A percentile compares a stretch with the other conserved stretches of the same genome.
These are phyloP conservation scores for Drosophila nigromelanica DNA, from an alignment of 1,140 invertebrate genomes.

Conservation along the genomic window DNA sequence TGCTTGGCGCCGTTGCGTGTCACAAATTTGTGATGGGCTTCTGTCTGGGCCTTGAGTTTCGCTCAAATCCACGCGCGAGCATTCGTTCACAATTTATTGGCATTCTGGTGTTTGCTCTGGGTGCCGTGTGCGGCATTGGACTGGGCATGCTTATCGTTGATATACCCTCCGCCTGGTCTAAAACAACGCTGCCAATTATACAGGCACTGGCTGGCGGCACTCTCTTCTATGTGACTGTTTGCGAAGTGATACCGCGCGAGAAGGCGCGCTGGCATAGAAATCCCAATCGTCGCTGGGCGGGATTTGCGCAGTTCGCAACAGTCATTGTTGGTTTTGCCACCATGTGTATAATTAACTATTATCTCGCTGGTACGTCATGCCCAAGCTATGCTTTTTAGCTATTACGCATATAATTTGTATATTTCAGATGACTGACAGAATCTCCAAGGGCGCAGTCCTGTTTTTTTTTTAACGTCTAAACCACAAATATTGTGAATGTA, in stretches of 20 bases:
- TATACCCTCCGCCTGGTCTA: conserved; percentile 83
- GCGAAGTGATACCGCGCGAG: conserved; percentile 94
- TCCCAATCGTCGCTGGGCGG: conserved; percentile 84
- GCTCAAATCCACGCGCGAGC: conserved; percentile 84
- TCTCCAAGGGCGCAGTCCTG: conserved; percentile 10
- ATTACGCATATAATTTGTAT: background rate
- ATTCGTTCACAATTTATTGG: conserved; percentile 85
- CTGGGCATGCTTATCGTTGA: conserved; percentile 87
- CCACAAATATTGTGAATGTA: conserved; percentile 11
- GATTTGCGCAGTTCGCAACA: conserved; percentile 86
- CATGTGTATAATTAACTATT: conserved; percentile 86
- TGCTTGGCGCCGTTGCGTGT: conserved; percentile 89
- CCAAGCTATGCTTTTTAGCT: background rate
- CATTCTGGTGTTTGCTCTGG: conserved; percentile 87
- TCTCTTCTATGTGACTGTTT: conserved; percentile 95
- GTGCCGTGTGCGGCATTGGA: conserved; percentile 88
- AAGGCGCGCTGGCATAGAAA: conserved; percentile 87
- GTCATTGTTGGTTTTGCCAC: conserved; percentile 86
- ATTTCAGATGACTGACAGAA: conserved; percentile 47
- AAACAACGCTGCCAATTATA: conserved; percentile 85
- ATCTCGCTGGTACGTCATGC: conserved; percentile 81
- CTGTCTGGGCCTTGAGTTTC: conserved; percentile 89
- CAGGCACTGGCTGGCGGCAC: conserved; percentile 94
- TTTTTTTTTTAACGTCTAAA: conserved; percentile 11
- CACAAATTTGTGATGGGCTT: conserved; percentile 92